These are phyloP conservation scores for Alsophila aescularia DNA, from an alignment of 2,888 invertebrate genomes.

Conservation along the genomic window DNA sequence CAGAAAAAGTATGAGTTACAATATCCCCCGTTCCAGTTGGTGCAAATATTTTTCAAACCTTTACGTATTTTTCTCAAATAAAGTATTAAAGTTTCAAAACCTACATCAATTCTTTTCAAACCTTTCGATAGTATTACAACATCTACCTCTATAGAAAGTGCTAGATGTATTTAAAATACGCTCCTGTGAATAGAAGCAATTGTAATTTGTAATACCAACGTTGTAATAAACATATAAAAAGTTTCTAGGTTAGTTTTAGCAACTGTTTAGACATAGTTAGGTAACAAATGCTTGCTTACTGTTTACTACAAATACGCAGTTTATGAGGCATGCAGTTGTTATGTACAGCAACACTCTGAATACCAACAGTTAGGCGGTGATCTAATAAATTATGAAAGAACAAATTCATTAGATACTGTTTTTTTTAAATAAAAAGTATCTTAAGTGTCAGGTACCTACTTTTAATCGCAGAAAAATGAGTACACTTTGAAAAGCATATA, in stretches of 20 bases:
- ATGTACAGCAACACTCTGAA: background rate
- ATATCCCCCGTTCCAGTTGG: no score
- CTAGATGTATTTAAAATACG: constrained; percentile 37
- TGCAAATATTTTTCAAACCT: no score
- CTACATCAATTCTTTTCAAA: background rate
- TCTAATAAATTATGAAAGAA: no score
- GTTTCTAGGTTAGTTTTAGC: constrained; percentile 15
- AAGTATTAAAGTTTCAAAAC: background rate
- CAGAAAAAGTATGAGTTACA: no score
- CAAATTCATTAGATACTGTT: no score
- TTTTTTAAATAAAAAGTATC: no score
- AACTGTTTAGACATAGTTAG: constrained; percentile 6
- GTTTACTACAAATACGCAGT: background rate
- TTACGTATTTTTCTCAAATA: background rate
- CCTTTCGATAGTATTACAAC: constrained; percentile 4
- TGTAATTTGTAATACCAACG: constrained; percentile 17
- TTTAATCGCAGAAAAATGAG: no score
- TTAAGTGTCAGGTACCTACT: no score
- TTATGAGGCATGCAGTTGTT: background rate
- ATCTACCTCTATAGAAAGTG: constrained; percentile 40
- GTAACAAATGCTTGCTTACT: background rate
- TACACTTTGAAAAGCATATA: no score
- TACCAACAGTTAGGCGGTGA: no score
- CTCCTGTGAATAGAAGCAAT: constrained; percentile 35
- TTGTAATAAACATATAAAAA: constrained; percentile 17